A percentile compares a stretch with the other conserved stretches of the same genome.
These are phyloP conservation scores for Apolygus lucorum DNA, from an alignment of 1,140 invertebrate genomes.

Conservation along the genomic window DNA sequence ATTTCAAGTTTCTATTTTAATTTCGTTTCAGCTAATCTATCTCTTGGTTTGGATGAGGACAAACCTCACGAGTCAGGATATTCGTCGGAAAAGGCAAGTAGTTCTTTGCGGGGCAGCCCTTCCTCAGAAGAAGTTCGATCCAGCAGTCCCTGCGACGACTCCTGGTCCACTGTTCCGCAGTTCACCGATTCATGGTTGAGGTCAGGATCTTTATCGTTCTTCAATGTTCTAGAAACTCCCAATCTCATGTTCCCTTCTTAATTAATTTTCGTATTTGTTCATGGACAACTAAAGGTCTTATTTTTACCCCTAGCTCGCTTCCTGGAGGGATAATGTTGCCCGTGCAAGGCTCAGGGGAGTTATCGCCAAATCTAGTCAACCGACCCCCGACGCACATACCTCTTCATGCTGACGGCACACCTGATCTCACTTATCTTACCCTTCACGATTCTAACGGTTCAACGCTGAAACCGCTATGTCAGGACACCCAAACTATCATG, in stretches of 20 bases:
- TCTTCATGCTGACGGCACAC: not conserved
- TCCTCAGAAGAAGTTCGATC: conserved; percentile 8
- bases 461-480: not conserved
- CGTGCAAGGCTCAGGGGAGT: not conserved
- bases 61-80: conserved; percentile 53
- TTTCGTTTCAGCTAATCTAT: no score
- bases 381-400: not conserved
- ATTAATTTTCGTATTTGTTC: no score
- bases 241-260: no score
- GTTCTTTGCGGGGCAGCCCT: conserved; percentile 13
- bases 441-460: not conserved
- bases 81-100: conserved; percentile 52
- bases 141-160: conserved; percentile 28
- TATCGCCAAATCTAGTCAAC: not conserved
- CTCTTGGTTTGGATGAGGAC: conserved; percentile 53
- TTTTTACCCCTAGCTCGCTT: not conserved
- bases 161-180: not conserved
- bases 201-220: not conserved
- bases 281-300: no score
- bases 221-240: no score
- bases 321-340: not conserved
- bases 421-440: not conserved
- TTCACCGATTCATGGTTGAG: not conserved
- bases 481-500: not conserved
- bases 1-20: no score